phyloP scores from a whole-genome alignment of 2,113 vertebrate genomes.

The Aplodontia rufa region DNA sequence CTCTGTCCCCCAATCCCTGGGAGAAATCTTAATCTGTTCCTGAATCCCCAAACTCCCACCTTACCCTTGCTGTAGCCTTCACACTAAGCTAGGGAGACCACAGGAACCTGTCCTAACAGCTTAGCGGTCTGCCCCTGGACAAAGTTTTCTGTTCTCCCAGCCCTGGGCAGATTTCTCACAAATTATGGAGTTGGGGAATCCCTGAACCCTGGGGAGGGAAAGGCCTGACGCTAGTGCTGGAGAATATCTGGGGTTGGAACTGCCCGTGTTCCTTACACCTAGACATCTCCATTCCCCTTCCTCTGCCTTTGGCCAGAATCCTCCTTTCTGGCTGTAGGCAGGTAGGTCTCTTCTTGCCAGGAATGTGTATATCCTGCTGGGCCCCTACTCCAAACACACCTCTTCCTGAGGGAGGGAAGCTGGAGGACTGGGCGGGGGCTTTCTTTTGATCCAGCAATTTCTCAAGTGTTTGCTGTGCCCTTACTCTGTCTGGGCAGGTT shows the following conservation, averaged over 20 bases:
- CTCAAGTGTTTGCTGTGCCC: conserved; percentile 20
- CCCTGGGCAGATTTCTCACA: conserved; percentile 30
- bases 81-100: not conserved
- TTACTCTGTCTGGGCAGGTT: conserved; percentile 31
- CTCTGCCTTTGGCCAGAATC: conserved; percentile 30
- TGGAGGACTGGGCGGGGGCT: not conserved
- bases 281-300: not conserved
- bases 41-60: not conserved
- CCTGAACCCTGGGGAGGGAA: not conserved
- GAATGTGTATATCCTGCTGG: conserved; percentile 54
- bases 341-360: conserved; percentile 45
- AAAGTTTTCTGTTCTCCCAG: not conserved
- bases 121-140: not conserved
- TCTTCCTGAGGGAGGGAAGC: conserved; percentile 28
- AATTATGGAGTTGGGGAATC: not conserved
- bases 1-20: no score
- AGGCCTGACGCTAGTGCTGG: not conserved
- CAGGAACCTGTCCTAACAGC: not conserved
- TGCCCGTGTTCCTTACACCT: not conserved
- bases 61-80: not conserved
- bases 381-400: conserved; percentile 55
- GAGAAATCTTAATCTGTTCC: not conserved
- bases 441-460: conserved; percentile 59
- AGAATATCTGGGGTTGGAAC: not conserved
- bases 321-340: conserved; percentile 56